Conservation (phyloP, 92 coral and sea anemone species). For the Palythoa heliodiscus region DNA sequence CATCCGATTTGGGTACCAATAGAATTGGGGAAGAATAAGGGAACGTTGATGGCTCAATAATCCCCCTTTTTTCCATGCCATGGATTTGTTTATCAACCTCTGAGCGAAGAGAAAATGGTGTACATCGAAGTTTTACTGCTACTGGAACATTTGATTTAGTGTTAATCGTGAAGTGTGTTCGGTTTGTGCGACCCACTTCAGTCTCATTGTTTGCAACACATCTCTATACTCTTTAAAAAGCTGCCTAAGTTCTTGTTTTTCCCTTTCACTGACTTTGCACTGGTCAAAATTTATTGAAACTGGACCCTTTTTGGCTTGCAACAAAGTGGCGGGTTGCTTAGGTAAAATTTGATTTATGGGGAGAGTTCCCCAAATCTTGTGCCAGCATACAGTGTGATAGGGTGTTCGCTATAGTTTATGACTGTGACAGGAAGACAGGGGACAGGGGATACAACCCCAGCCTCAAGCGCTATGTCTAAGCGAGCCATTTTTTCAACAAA, state of each 20-base stretch:
- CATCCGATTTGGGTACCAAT: constrained; percentile 60
- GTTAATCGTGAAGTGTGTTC: constrained; percentile 45
- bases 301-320: constrained; percentile 13
- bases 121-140: constrained; percentile 54
- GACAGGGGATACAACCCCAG: constrained; percentile 14
- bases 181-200: constrained; percentile 56
- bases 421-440: constrained; percentile 20
- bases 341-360: background rate
- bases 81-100: constrained; percentile 52
- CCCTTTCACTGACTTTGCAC: constrained; percentile 28
- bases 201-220: constrained; percentile 53
- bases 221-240: constrained; percentile 45
- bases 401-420: constrained; percentile 45
- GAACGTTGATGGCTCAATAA: constrained; percentile 51
- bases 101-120: constrained; percentile 51
- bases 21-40: constrained; percentile 59
- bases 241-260: constrained; percentile 30
- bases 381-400: constrained; percentile 51
- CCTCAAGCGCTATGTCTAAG: constrained; percentile 28
- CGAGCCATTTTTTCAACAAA: constrained; percentile 47
- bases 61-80: constrained; percentile 56
- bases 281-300: constrained; percentile 44
- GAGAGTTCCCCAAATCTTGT: too few species aligned
- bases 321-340: background rate
- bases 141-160: constrained; percentile 47